Conservation (phyloP, 2,113 vertebrate genomes). For the Eubucco bourcierii region DNA sequence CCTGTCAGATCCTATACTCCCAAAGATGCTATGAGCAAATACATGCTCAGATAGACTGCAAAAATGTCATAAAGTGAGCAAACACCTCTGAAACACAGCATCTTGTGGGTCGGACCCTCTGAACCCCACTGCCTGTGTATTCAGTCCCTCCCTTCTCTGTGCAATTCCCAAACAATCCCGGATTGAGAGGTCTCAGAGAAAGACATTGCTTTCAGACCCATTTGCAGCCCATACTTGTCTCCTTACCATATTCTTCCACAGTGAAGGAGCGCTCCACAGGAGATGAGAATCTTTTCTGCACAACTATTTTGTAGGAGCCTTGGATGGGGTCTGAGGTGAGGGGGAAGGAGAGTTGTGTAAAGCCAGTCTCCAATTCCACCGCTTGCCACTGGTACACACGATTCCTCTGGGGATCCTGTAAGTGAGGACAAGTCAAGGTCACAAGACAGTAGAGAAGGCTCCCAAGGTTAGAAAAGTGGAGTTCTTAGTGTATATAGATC, state of each 20-base stretch:
- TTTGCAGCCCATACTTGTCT: background rate
- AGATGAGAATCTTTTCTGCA: slow-evolving; percentile 16
- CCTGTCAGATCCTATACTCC: background rate
- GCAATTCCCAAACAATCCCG: background rate
- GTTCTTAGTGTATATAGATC: background rate
- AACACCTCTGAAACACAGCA: background rate
- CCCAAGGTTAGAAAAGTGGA: background rate
- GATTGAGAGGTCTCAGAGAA: fast-evolving
- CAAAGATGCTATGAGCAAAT: background rate
- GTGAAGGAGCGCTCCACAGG: slow-evolving; percentile 46
- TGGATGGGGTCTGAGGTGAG: slow-evolving; percentile 71
- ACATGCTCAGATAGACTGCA: background rate
- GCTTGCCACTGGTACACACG: slow-evolving; percentile 73
- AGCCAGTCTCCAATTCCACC: slow-evolving; percentile 54
- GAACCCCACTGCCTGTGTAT: background rate
- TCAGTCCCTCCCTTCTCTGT: background rate
- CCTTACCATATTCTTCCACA: slow-evolving; percentile 78
- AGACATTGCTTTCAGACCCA: background rate
- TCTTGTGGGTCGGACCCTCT: background rate
- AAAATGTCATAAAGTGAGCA: background rate
- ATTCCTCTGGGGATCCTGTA: slow-evolving; percentile 76
- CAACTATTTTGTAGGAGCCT: slow-evolving; percentile 72
- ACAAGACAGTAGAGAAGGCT: background rate
- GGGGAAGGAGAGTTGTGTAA: slow-evolving; percentile 68
- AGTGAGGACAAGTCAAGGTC: background rate